Evolutionary conservation across 1,140 invertebrate species (phyloP).

Genomic region (Meloidogyne exigua): DNA sequence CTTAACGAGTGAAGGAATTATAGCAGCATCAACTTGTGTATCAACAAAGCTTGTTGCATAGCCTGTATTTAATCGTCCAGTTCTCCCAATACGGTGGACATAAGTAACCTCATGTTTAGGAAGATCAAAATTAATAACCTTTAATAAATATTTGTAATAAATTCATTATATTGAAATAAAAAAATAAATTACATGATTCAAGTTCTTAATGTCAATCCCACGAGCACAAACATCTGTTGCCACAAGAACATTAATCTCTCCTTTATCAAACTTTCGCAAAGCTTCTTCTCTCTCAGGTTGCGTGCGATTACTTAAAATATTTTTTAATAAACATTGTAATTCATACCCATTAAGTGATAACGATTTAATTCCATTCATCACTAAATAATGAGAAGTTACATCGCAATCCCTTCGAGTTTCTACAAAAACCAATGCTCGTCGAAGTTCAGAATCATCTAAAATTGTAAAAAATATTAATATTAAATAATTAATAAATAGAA

Average conservation of each 20-base stretch:
- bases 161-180: not conserved
- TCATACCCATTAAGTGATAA: slow-evolving; percentile 29
- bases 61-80: slow-evolving; percentile 68
- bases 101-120: slow-evolving; percentile 86
- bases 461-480: not conserved
- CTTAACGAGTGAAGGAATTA: not conserved
- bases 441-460: slow-evolving; percentile 59
- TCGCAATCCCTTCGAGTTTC: slow-evolving; percentile 84
- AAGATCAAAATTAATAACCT: slow-evolving; percentile 86
- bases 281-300: slow-evolving; percentile 83
- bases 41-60: slow-evolving; percentile 36
- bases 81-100: slow-evolving; percentile 84
- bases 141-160: slow-evolving; percentile 56
- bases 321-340: no score
- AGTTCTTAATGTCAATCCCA: slow-evolving; percentile 84
- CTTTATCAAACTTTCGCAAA: slow-evolving; percentile 73
- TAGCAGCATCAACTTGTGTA: not conserved
- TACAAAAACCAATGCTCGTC: slow-evolving; percentile 80
- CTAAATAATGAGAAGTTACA: slow-evolving; percentile 77
- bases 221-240: slow-evolving; percentile 90
- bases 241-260: slow-evolving; percentile 75
- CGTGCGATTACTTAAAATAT: no score
- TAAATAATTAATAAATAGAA: no score
- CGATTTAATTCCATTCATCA: slow-evolving; percentile 48
- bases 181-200: slow-evolving; percentile 71